Conservation (phyloP, 2,113 vertebrate genomes). For the Trichomycterus rosablanca region DNA sequence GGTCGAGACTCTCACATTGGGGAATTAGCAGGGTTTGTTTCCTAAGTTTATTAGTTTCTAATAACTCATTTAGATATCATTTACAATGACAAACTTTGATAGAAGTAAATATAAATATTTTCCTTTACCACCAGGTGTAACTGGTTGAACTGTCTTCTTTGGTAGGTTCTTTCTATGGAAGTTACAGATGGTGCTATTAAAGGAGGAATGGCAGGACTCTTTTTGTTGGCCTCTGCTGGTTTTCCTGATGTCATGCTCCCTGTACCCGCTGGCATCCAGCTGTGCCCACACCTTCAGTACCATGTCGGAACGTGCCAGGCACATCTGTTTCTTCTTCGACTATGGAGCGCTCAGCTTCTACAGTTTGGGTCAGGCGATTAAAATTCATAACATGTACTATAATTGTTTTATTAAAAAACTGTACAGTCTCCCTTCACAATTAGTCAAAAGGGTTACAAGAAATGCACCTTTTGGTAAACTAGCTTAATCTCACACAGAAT, state of each 20-base stretch:
- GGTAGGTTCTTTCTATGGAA: conserved; percentile 81
- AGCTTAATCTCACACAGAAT: too few relatives aligned
- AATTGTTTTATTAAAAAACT: not conserved
- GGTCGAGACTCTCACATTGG: too few relatives aligned
- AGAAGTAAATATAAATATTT: too few relatives aligned
- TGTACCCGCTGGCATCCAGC: conserved; percentile 81
- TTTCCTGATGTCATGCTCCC: conserved; percentile 73
- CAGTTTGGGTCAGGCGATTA: conserved; percentile 68
- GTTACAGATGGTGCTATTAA: conserved; percentile 58
- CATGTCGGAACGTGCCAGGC: conserved; percentile 71
- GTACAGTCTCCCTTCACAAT: too few relatives aligned
- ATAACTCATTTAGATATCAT: too few relatives aligned
- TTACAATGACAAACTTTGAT: too few relatives aligned
- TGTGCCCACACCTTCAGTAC: conserved; percentile 81
- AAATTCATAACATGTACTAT: not conserved
- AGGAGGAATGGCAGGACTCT: conserved; percentile 60
- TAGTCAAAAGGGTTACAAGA: too few relatives aligned
- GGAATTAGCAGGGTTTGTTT: too few relatives aligned
- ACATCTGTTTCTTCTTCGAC: conserved; percentile 84
- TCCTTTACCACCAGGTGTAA: too few relatives aligned
- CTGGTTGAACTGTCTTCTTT: not conserved
- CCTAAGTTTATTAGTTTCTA: too few relatives aligned
- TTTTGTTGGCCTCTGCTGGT: conserved; percentile 72
- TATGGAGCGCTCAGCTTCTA: conserved; percentile 78
- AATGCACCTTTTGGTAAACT: too few relatives aligned